A percentile compares a stretch with the other conserved stretches of the same genome.
These are phyloP conservation scores for Schlechtendalia chinensis DNA, from an alignment of 1,140 invertebrate genomes.

Conservation along the genomic window DNA sequence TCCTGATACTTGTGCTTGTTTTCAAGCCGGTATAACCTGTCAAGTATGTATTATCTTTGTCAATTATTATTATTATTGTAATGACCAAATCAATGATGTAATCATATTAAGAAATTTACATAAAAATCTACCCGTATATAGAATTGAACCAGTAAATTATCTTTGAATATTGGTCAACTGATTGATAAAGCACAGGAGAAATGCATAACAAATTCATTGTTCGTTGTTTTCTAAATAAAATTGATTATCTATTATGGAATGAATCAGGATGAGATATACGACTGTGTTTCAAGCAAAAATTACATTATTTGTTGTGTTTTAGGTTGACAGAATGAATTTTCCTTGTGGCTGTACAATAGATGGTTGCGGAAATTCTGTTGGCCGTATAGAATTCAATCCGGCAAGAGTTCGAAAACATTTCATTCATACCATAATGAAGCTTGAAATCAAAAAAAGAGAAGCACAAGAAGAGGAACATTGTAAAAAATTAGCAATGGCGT, in stretches of 20 bases:
- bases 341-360: constrained; percentile 94
- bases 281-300: neutral
- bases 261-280: too few relatives aligned
- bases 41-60: constrained; percentile 66
- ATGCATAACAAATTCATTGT: neutral
- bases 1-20: constrained; percentile 91
- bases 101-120: neutral
- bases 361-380: constrained; percentile 87
- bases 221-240: neutral
- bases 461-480: constrained; percentile 55
- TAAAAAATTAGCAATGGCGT: constrained; percentile 27
- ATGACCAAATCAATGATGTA: neutral
- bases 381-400: constrained; percentile 94
- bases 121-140: constrained; percentile 10
- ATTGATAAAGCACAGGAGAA: neutral
- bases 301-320: constrained; percentile 47
- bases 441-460: constrained; percentile 81
- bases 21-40: constrained; percentile 92
- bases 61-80: neutral
- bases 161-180: neutral
- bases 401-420: constrained; percentile 95
- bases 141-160: neutral
- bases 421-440: constrained; percentile 91
- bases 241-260: too few relatives aligned
- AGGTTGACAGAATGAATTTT: constrained; percentile 91